These are phyloP conservation scores for Takifugu ocellatus DNA, from an alignment of 2,797 vertebrate genomes.

Conservation along the genomic window DNA sequence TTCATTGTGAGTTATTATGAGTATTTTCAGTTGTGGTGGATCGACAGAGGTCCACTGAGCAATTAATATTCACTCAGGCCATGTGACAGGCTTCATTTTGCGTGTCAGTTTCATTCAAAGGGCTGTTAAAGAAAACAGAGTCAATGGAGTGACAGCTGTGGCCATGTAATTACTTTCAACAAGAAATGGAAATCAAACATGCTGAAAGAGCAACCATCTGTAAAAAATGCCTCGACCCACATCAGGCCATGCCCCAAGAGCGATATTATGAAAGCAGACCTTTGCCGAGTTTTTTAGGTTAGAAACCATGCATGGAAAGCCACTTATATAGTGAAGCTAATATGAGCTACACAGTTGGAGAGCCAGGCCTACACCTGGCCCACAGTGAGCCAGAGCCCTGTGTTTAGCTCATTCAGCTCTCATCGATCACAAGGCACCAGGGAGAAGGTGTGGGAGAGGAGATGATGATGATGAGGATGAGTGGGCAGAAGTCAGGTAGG, in stretches of 20 bases:
- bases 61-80: constrained; percentile 41
- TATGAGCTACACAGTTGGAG: constrained; percentile 55
- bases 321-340: constrained; percentile 63
- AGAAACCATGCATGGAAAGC: constrained; percentile 65
- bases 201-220: constrained; percentile 53
- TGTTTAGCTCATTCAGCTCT: constrained; percentile 37
- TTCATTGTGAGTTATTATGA: constrained; percentile 2
- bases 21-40: constrained; percentile 27
- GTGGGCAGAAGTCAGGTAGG: constrained; percentile 35
- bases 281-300: constrained; percentile 40
- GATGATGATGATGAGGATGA: constrained; percentile 22
- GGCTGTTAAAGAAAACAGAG: constrained; percentile 31
- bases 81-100: constrained; percentile 42
- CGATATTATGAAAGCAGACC: constrained; percentile 62
- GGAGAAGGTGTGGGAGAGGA: constrained; percentile 66
- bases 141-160: constrained; percentile 47
- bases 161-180: constrained; percentile 66
- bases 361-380: constrained; percentile 52
- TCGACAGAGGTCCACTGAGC: constrained; percentile 32
- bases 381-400: constrained; percentile 43
- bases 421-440: constrained; percentile 71
- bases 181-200: constrained; percentile 66
- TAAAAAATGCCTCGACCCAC: constrained; percentile 32
- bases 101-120: constrained; percentile 41
- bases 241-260: constrained; percentile 32